A percentile compares a stretch with the other conserved stretches of the same genome.
Evolutionary conservation across 2,113 vertebrate genomes (phyloP).

Genomic region (Phylloscopus trochilus): DNA sequence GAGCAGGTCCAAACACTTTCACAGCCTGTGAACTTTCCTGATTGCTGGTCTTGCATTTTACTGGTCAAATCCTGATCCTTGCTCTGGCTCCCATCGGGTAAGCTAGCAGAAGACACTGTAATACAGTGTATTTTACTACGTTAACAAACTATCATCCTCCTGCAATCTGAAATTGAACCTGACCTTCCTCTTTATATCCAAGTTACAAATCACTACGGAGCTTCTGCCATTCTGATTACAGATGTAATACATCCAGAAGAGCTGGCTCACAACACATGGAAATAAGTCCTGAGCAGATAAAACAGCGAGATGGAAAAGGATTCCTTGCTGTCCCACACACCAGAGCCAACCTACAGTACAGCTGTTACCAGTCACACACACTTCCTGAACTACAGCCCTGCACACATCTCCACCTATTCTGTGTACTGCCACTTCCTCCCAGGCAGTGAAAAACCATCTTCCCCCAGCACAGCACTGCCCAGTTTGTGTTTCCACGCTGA

Average conservation of each 20-base stretch:
- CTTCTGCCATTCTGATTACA: background rate
- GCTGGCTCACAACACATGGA: background rate
- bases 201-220: background rate
- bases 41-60: background rate
- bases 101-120: background rate
- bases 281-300: background rate
- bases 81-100: background rate
- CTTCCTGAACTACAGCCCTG: background rate
- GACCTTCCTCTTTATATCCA: background rate
- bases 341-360: background rate
- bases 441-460: background rate
- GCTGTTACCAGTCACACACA: accelerated
- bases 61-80: background rate
- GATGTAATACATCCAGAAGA: background rate
- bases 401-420: background rate
- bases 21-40: background rate
- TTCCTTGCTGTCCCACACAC: background rate
- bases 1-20: background rate
- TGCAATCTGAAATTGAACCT: background rate
- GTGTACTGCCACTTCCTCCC: background rate
- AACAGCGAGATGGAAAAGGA: background rate
- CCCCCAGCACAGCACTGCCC: background rate
- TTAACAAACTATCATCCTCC: background rate
- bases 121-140: background rate
- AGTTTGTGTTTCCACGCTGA: accelerated